Base-by-base conservation (phyloP, 2,797 vertebrate species). In the Allobates femoralis region DNA sequence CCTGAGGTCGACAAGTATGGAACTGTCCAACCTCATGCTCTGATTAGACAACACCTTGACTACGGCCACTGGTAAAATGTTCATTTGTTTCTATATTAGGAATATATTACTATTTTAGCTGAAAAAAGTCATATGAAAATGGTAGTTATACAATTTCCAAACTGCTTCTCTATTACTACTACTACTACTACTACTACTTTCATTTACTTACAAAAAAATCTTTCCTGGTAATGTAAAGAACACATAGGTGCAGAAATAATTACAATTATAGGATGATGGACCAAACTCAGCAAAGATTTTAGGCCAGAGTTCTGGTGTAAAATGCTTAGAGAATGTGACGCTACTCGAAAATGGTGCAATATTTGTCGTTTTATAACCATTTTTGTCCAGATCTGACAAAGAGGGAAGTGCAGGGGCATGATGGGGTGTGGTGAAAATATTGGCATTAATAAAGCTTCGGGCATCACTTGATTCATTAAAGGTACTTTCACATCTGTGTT, bases 31-130 rank as follows among this genome's bases (percentile, higher is more conserved):
- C 93, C 94, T 85, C 94, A 94, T 74, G 88, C 94, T 2, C 91
- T 97, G 23, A 94, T 96, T 86, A 66, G 89, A 8, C 94, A 96
- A 58, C 93, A 94, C 88, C 90, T 95, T 56, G 93, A 95, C 89
- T 95, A 95, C 19, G 90, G 93, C 4, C 94, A 95, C 87, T 94
- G 95, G 94, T 96, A 90, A 95, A 91, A 28, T 75, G 16, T 16
- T 74, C 23, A 74, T 46, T 73, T 73, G 37, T 74, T 26, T 50
- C 11, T 50, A 3, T n/a, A 34, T 34, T 21, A 69, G 18, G 21
- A 32, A 5, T 1, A 16, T 30, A 60, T 69, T 71, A 23, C 21
- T n/a, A 21, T 23, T 71, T 71, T 1, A 14, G 11, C 16, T 19
- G 21, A 69, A 34, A 10, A 34, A 21, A 0, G 23, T 66, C 30